A percentile compares a stretch with the other conserved stretches of the same genome.
Evolutionary conservation across 2,797 vertebrate genomes (phyloP).

Genomic region (Brachyalestes nurse): DNA sequence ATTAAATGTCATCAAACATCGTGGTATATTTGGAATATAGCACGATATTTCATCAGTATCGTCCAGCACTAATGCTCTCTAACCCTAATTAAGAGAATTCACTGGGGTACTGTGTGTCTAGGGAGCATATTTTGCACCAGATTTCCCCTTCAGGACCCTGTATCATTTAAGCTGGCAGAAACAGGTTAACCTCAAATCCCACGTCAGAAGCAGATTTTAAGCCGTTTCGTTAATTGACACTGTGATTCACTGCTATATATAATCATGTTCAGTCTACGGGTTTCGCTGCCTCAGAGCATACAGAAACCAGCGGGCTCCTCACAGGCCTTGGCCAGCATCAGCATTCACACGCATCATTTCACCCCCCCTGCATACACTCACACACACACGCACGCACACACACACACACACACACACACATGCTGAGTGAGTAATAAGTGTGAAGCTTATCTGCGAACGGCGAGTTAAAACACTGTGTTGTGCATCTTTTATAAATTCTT

Average conservation of each 20-base stretch:
- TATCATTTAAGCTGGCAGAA: slow-evolving; percentile 31
- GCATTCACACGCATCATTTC: slow-evolving; percentile 13
- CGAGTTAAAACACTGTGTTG: slow-evolving; percentile 77
- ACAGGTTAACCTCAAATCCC: slow-evolving; percentile 30
- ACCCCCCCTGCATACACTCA: slow-evolving; percentile 4
- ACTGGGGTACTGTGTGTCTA: slow-evolving; percentile 17
- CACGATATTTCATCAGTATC: not conserved
- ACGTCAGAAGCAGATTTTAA: slow-evolving; percentile 11
- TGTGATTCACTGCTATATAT: not conserved
- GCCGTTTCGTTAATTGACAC: not conserved
- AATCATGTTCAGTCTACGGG: not conserved
- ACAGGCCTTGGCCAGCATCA: slow-evolving; percentile 1
- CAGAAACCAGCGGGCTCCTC: not conserved
- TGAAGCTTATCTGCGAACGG: slow-evolving; percentile 74
- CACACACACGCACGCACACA: too few relatives aligned
- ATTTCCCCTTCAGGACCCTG: slow-evolving; percentile 1
- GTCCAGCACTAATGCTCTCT: slow-evolving; percentile 15
- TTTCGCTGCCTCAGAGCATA: too few relatives aligned
- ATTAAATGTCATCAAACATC: not conserved
- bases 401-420: not conserved
- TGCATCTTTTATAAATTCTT: slow-evolving; percentile 80
- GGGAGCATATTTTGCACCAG: slow-evolving; percentile 1
- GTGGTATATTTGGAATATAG: not conserved
- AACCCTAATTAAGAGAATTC: slow-evolving; percentile 41
- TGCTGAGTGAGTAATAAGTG: slow-evolving; percentile 72